Percentiles rank a stretch among this genome's conserved stretches.
Conservation (phyloP, 2,888 invertebrate species). For the Petrolisthes cinctipes region DNA sequence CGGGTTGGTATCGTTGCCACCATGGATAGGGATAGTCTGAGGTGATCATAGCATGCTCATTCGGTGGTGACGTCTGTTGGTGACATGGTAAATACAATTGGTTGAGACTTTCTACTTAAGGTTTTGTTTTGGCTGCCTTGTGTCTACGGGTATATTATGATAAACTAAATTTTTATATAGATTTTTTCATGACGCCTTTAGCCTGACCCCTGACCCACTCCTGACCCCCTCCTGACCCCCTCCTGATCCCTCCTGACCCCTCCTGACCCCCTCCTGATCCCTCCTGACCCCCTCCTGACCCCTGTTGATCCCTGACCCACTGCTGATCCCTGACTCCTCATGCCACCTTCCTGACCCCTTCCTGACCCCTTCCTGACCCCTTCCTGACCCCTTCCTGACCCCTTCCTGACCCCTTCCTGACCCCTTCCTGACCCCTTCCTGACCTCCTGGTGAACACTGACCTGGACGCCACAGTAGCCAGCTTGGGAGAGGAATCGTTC, state of each 20-base stretch:
- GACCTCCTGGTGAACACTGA: conserved; percentile 62
- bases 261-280: too few relatives aligned
- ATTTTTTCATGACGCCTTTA: too few relatives aligned
- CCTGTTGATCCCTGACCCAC: too few relatives aligned
- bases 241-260: too few relatives aligned
- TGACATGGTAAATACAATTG: background rate
- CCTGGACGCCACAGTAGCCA: conserved; percentile 72
- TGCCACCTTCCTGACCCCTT: background rate
- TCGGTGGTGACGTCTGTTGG: conserved; percentile 64
- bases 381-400: background rate
- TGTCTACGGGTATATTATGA: too few relatives aligned
- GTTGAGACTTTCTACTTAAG: too few relatives aligned
- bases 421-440: background rate
- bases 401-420: background rate
- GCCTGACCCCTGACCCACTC: too few relatives aligned
- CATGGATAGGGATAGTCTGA: conserved; percentile 67
- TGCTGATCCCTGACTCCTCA: too few relatives aligned
- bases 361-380: background rate
- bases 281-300: too few relatives aligned
- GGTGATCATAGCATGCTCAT: conserved; percentile 63
- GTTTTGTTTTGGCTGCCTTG: too few relatives aligned
- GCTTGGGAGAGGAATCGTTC: conserved; percentile 70
- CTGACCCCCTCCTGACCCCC: too few relatives aligned
- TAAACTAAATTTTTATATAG: too few relatives aligned
- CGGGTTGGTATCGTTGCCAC: conserved; percentile 72